Conservation (phyloP, 2,888 invertebrate genomes). For the Nebria salina region DNA sequence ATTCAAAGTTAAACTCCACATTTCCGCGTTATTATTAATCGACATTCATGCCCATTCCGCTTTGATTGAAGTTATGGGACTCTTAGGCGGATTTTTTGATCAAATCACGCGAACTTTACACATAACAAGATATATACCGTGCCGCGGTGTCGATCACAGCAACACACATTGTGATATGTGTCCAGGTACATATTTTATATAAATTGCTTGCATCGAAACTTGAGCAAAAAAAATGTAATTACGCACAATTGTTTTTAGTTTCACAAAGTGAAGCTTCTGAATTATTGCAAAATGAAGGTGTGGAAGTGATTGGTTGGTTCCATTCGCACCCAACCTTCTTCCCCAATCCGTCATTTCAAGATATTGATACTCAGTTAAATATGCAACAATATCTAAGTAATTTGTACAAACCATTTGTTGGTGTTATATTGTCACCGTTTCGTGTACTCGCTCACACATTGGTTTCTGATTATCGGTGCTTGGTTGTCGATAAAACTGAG, state of each 20-base stretch:
- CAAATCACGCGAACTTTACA: constrained; percentile 58
- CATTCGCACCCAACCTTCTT: constrained; percentile 81
- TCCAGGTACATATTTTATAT: constrained; percentile 64
- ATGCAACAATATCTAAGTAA: constrained; percentile 68
- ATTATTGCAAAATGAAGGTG: constrained; percentile 63
- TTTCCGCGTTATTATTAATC: constrained; percentile 72
- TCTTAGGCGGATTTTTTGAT: constrained; percentile 70
- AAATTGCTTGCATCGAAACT: too few relatives aligned
- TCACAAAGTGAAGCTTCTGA: constrained; percentile 73
- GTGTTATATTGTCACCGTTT: constrained; percentile 74
- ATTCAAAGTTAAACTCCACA: constrained; percentile 68
- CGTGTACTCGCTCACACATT: constrained; percentile 65
- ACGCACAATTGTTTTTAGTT: constrained; percentile 57
- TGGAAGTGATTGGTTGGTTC: constrained; percentile 76
- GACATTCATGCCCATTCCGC: constrained; percentile 77
- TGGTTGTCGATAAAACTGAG: constrained; percentile 63
- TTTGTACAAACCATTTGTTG: constrained; percentile 69
- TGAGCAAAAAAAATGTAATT: too few relatives aligned
- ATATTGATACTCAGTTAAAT: constrained; percentile 72
- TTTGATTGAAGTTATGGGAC: constrained; percentile 78
- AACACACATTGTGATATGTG: constrained; percentile 82
- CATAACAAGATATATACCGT: constrained; percentile 70
- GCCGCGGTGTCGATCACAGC: constrained; percentile 71
- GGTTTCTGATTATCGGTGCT: constrained; percentile 69
- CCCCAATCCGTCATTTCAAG: constrained; percentile 74